Percentiles rank a stretch among this genome's conserved stretches.
Conservation (phyloP, 2,797 vertebrate species). For the Microchirus variegatus region DNA sequence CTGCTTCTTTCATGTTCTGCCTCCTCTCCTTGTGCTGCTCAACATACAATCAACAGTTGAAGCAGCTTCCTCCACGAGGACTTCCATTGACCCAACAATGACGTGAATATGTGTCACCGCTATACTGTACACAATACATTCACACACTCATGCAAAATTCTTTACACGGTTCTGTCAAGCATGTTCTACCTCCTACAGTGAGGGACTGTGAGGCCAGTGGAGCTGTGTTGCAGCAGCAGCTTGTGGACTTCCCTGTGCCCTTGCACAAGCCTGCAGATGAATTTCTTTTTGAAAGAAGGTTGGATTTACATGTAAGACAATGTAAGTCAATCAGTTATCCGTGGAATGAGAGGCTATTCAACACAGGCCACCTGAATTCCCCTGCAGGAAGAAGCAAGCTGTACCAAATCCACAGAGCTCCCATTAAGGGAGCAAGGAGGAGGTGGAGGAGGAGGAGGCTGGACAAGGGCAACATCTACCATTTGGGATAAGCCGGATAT, state of each 20-base stretch:
- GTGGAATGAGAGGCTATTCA: constrained; percentile 52
- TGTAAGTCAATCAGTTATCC: constrained; percentile 51
- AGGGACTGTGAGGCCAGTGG: constrained; percentile 40
- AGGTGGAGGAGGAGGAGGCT: constrained; percentile 10
- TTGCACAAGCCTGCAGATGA: constrained; percentile 27
- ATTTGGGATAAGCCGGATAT: constrained; percentile 61
- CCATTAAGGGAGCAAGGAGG: constrained; percentile 43
- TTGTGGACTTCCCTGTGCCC: constrained; percentile 38
- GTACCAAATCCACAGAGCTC: constrained; percentile 52
- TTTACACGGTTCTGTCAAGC: constrained; percentile 45
- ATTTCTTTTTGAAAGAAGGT: constrained; percentile 31
- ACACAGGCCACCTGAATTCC: constrained; percentile 45
- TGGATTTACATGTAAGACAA: constrained; percentile 23
- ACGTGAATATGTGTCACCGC: constrained; percentile 44
- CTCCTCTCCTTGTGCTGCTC: constrained; percentile 23
- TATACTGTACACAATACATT: constrained; percentile 49
- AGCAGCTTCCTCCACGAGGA: constrained; percentile 24
- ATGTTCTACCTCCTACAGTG: constrained; percentile 43
- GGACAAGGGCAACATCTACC: constrained; percentile 61
- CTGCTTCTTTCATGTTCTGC: constrained; percentile 22
- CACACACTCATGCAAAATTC: constrained; percentile 52
- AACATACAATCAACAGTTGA: constrained; percentile 52
- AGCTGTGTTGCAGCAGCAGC: constrained; percentile 34
- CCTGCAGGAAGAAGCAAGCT: constrained; percentile 44
- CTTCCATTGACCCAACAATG: constrained; percentile 42